Base-by-base conservation (phyloP, 1,140 invertebrate genomes). In the Nebria ingens region DNA sequence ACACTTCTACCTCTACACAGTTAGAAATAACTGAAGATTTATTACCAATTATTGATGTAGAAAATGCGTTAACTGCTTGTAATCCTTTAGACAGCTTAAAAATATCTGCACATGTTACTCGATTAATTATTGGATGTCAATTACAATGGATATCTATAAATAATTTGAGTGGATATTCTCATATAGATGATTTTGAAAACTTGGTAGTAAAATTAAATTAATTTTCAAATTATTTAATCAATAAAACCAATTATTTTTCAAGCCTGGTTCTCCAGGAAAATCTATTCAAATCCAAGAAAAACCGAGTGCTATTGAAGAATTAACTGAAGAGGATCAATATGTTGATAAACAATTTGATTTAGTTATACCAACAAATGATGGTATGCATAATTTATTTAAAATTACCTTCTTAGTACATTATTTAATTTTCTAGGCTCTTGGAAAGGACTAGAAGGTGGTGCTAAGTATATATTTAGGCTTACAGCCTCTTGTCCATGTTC, bases 341-440 rank as follows among this genome's bases (percentile, higher is more conserved):
- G n/a, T 29, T 29, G 40, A 45, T 11, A 45, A 45, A 45, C 40
- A 45, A 45, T 17, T 12, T 45, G 40, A 45, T 45, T 45, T 45
- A 9, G 17, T 45, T 12, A 9, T 45, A 11, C 17, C 40, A 17
- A 17, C 40, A 12, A 4, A 9, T 11, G 17, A 45, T 45, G 40
- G 17, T 29, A 29, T 6, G 13, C n/a, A 29, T 4, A 29, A 29
- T 6, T 29, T 6, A 29, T 29, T 6, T 6, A 29, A 6, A 29
- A 29, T 6, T n/a, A n/a, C n/a, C n/a, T n/a, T n/a, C n/a, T n/a
- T 29, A 29, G 13, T 29, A 29, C 13, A 6, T 29, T 29, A 29
- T 29, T 29, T 29, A 29, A 6, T 29, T n/a, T n/a, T n/a, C n/a
- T n/a, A n/a, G n/a, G n/a, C 6, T 34, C 25, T 9, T 34, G 25